These are phyloP conservation scores for Pithys albifrons DNA, from an alignment of 2,113 vertebrate genomes.

Conservation along the genomic window DNA sequence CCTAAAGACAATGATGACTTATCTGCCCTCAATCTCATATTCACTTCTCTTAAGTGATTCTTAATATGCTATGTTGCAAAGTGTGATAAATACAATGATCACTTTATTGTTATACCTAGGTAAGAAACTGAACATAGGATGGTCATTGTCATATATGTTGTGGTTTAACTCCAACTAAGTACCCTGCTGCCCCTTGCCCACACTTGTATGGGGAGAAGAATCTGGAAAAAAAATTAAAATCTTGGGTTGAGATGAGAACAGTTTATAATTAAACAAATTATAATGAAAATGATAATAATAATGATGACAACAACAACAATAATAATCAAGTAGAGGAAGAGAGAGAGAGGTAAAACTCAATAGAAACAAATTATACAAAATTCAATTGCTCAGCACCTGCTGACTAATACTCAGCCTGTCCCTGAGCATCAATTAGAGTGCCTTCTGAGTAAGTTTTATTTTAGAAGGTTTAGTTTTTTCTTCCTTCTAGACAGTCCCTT, in stretches of 20 bases:
- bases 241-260: neutral
- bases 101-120: neutral
- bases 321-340: neutral
- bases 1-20: neutral
- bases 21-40: fast-evolving
- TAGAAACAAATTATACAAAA: neutral
- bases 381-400: neutral
- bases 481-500: too few relatives aligned
- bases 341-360: neutral
- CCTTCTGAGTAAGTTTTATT: neutral
- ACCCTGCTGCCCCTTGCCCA: neutral
- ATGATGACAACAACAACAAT: neutral
- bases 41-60: neutral
- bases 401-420: neutral
- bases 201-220: neutral
- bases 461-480: too few relatives aligned
- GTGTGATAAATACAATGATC: neutral
- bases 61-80: neutral
- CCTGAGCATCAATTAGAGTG: neutral
- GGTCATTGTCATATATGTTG: neutral
- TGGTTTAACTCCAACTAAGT: neutral
- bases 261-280: neutral
- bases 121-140: neutral
- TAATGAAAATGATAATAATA: neutral
- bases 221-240: neutral